phyloP scores from a whole-genome alignment of 2,888 invertebrate genomes.

The Rhagophthalmus giganteus region DNA sequence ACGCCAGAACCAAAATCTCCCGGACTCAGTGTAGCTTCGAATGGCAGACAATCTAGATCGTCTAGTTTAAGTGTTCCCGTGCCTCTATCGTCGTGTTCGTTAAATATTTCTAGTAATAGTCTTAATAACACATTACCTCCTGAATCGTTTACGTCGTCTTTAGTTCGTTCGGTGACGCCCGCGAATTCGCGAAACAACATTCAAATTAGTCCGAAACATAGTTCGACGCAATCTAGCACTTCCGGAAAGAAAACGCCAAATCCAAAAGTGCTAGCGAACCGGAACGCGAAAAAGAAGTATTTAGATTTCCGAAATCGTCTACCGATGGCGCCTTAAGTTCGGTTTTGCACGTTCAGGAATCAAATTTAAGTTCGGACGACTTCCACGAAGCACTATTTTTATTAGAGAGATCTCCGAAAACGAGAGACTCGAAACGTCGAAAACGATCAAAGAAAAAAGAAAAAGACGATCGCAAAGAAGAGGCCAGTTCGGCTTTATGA shows the following conservation, averaged over 20 bases:
- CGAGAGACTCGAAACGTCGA: slow-evolving; percentile 56
- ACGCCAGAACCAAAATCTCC: slow-evolving; percentile 57
- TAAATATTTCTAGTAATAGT: slow-evolving; percentile 53
- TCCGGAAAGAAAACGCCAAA: slow-evolving; percentile 47
- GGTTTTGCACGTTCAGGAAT: slow-evolving; percentile 61
- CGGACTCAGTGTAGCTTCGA: slow-evolving; percentile 46
- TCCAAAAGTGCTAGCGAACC: slow-evolving; percentile 59
- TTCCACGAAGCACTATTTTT: slow-evolving; percentile 63
- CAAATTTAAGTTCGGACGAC: slow-evolving; percentile 61
- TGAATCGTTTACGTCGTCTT: slow-evolving; percentile 52
- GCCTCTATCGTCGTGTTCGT: slow-evolving; percentile 50
- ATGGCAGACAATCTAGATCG: slow-evolving; percentile 57
- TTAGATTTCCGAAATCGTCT: slow-evolving; percentile 61
- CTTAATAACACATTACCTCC: slow-evolving; percentile 47
- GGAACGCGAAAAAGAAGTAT: slow-evolving; percentile 59
- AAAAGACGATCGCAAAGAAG: slow-evolving; percentile 54
- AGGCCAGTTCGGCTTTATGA: slow-evolving; percentile 58
- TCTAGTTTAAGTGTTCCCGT: slow-evolving; percentile 58
- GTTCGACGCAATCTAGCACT: slow-evolving; percentile 36
- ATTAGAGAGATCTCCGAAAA: slow-evolving; percentile 59
- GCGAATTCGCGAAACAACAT: slow-evolving; percentile 44
- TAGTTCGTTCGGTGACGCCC: slow-evolving; percentile 52
- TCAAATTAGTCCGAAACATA: slow-evolving; percentile 45
- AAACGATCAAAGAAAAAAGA: slow-evolving; percentile 57
- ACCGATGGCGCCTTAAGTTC: slow-evolving; percentile 63